phyloP scores from a whole-genome alignment of 2,888 invertebrate genomes.

The Scelioninae gen. 1 region DNA sequence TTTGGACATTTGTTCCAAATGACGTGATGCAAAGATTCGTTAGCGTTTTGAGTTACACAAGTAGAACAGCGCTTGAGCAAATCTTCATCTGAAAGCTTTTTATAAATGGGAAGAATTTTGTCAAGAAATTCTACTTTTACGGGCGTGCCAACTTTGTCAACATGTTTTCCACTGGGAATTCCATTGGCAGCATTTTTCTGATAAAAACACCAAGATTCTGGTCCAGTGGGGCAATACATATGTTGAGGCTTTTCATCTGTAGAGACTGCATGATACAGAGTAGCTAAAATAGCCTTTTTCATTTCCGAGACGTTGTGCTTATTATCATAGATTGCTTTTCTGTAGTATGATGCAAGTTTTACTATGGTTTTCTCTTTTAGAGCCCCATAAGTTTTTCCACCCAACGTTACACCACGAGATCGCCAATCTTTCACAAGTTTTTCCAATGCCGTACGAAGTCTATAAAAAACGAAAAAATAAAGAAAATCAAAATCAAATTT shows the following conservation, averaged over 20 bases:
- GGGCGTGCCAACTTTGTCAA: conserved; percentile 19
- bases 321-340: conserved; percentile 51
- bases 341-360: conserved; percentile 40
- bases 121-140: conserved; percentile 16
- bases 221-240: conserved; percentile 24
- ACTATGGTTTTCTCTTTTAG: conserved; percentile 50
- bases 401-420: conserved; percentile 39
- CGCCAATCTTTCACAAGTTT: conserved; percentile 27
- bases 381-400: conserved; percentile 45
- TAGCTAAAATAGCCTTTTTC: conserved; percentile 39
- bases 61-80: conserved; percentile 3
- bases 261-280: conserved; percentile 38
- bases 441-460: conserved; percentile 34
- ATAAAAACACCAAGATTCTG: conserved; percentile 22
- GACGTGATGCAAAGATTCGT: conserved; percentile 10
- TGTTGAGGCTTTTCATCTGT: conserved; percentile 20
- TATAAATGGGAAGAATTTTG: conserved; percentile 20
- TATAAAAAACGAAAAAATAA: conserved; percentile 3
- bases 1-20: conserved; percentile 39
- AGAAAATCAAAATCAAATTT: conserved; percentile 1
- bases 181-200: conserved; percentile 15
- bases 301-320: conserved; percentile 31
- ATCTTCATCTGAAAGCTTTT: conserved; percentile 8
- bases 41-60: conserved; percentile 7
- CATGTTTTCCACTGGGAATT: conserved; percentile 12